Base-by-base conservation (phyloP, 2,797 vertebrate genomes). In the Bradypus variegatus region DNA sequence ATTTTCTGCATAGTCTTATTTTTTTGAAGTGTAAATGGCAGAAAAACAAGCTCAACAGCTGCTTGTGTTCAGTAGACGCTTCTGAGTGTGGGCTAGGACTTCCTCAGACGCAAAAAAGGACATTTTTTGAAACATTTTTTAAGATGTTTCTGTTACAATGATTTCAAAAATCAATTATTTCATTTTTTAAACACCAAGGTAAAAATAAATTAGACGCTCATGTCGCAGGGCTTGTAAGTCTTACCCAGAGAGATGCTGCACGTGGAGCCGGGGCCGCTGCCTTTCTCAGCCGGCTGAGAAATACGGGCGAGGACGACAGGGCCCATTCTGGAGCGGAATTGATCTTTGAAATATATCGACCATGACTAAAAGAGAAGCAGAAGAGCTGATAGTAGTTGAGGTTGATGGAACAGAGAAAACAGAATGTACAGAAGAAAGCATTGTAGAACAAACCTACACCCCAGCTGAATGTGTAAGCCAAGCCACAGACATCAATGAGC, bases 281-380 rank as follows among this genome's bases (percentile, higher is more conserved):
- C 64, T 70, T 93, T 60, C 78, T 90, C 88, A 53, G 94, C 36
- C 89, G 91, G 94, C 96, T 86, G 45, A 72, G 83, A 76, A 95
- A 55, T 73, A 92, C 86, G 87, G 94, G 88, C 88, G 50, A 87
- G 91, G 91, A 94, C 92, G 18, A 64, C 88, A 18, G 91, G 95
- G 92, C 64, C 21, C 82, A 92, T 84, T 93, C 87, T 58, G 29
- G 89, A 95, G 94, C 89, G 80, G 96, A 45, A 45, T 5, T 45
- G 41, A 45, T 45, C 41, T 45, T 45, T 45, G 41, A 45, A 45
- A 45, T 45, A 45, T 8, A 8, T 45, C 41, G 41, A 45, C 41
- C 41, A 45, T 45, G 41, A 45, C 41, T 45, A 45, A 45, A 45
- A 45, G 41, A 45, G 41, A 45, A 45, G 41, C 41, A 45, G 41